A percentile compares a stretch with the other conserved stretches of the same genome.
phyloP scores from a whole-genome alignment of 2,797 vertebrate genomes.

The Dryobates pubescens region DNA sequence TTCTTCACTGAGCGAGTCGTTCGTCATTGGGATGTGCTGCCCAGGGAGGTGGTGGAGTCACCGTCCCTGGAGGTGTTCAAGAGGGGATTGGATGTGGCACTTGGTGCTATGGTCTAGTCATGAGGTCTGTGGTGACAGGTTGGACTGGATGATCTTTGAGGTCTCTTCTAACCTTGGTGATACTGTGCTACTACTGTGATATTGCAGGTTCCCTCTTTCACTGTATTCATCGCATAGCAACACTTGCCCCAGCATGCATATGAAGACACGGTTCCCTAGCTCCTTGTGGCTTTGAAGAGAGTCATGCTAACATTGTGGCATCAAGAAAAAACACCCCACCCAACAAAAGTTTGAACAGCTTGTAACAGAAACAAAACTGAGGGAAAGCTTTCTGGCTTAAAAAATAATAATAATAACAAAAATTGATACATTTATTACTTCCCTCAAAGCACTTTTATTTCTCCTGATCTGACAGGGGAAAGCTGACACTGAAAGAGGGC shows the following conservation, averaged over 20 bases:
- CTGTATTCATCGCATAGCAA: background rate
- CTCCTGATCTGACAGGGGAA: background rate
- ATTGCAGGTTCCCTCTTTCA: background rate
- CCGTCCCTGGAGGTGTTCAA: no score
- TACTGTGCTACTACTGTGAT: no score
- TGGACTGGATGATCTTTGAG: no score
- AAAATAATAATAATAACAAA: no score
- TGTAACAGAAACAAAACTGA: background rate
- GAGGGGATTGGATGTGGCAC: no score
- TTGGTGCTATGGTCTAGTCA: no score
- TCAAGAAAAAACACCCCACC: background rate
- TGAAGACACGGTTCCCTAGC: background rate
- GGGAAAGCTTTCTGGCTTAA: background rate
- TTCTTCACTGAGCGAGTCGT: no score
- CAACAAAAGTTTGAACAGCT: background rate
- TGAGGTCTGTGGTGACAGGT: no score
- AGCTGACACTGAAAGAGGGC: background rate
- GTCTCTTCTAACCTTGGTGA: no score
- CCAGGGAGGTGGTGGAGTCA: no score
- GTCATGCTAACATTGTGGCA: background rate
- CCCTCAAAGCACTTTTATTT: background rate
- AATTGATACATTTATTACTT: background rate
- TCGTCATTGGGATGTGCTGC: no score
- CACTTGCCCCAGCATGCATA: background rate
- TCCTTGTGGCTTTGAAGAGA: background rate